Evolutionary conservation across 2,888 invertebrate genomes (phyloP), one percentile per base, ranked within the genome.

Genomic region (Tubulanus polymorphus): DNA sequence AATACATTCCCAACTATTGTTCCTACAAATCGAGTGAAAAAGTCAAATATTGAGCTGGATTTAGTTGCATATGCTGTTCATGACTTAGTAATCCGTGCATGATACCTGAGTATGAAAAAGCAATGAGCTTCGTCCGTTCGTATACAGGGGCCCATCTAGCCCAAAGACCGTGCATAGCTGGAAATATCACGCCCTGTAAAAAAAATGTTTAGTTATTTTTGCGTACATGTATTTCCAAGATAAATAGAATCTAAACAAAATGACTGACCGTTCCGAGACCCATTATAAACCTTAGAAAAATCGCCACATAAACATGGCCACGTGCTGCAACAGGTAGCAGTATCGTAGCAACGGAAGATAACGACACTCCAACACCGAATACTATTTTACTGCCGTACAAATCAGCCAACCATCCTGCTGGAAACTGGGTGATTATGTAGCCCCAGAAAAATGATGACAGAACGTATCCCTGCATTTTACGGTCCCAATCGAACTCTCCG

Each of bases 1-100:
- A 91, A 83, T 1, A 93, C 90, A 55, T 93, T 93, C 37, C 94
- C 94, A 74, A 94, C 88, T 79, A 92, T 92, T 8, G 91, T 85
- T 60, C 93, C 92, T 90, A 66, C 8, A 62, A 57, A 45, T n/a
- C n/a, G 61, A 62, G 12, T n/a, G n/a, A n/a, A n/a, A n/a, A n/a
- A n/a, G n/a, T n/a, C n/a, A n/a, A n/a, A n/a, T n/a, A n/a, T n/a
- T n/a, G n/a, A n/a, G n/a, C n/a, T n/a, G n/a, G n/a, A n/a, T n/a
- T n/a, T n/a, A n/a, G n/a, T n/a, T n/a, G n/a, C n/a, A n/a, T n/a
- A n/a, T n/a, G n/a, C n/a, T n/a, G n/a, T n/a, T n/a, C n/a, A n/a
- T n/a, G n/a, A n/a, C n/a, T n/a, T n/a, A n/a, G n/a, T n/a, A n/a
- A n/a, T n/a, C n/a, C n/a, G n/a, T n/a, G n/a, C n/a, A n/a, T n/a